Evolutionary conservation across 2,888 invertebrate genomes (phyloP), one percentile per base, ranked within the genome.

Genomic region (Hipparchia sbordonii): DNA sequence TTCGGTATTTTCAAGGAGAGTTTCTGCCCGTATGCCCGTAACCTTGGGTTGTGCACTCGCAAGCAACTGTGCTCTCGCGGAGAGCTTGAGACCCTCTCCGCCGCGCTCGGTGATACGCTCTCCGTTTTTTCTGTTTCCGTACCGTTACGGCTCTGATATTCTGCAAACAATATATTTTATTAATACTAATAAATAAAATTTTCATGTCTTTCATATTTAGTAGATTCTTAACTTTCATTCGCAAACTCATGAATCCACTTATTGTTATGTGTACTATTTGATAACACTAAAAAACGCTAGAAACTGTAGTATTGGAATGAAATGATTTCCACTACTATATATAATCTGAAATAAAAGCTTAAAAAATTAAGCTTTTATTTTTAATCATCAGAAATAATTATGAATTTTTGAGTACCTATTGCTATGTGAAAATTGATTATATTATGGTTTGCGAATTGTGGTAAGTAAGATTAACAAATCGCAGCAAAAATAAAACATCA

Each of bases 1-100:
- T 93, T 93, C 81, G 94, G 94, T 85, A 94, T 94, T 82, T 92
- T 89, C 78, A 94, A 85, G 51, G 91, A 88, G 45, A 94, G 88
- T 78, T 93, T 94, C 77, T 91, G 84, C 1, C 93, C 93, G 79
- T 89, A 91, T 2, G 92, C 92, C 70, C 90, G 82, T 3, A 93
- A 84, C 48, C 93, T 81, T 2, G 91, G 87, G 80, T 93, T 93
- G 82, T 87, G 87, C 0, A 84, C 85, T 70, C 86, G 86, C 59
- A 88, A 79, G 10, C 88, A 89, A 79, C 87, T 87, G 7, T 80
- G 69, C 56, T 85, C 85, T 23, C 84, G 79, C 59, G 83, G 66
- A 12, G 70, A 68, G 74, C 78, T 76, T n/a, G 77, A 71, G 39
- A 77, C 77, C 10, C 79, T 75, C 70, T 79, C 81, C 70, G 73